Base-by-base conservation (phyloP, 2,113 vertebrate species). In the Phoxinus phoxinus region DNA sequence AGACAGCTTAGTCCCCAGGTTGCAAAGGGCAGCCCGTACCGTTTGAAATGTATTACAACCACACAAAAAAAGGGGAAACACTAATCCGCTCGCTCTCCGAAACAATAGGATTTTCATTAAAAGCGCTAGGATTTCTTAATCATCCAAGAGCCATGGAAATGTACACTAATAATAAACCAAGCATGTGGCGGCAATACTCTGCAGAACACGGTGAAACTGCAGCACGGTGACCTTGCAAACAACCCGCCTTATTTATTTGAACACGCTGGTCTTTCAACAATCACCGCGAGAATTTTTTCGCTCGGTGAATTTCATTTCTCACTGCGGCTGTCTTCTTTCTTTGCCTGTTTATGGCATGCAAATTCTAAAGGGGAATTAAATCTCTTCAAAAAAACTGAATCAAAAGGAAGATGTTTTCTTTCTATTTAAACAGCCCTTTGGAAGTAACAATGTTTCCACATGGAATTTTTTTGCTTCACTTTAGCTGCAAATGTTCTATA, bases 231-330 rank as follows among this genome's bases (percentile, higher is more conserved):
- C 80, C 80, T 19, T 35, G 63, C 25, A 69, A 69, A 81, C 25
- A 80, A 80, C 46, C 37, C 37, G 9, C 27, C 63, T 65, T 65
- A 48, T 67, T 81, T 81, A 65, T 81, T 79, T 80, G 13, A 80
- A 80, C 78, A 46, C 46, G 78, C 80, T 23, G 25, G 17, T 82
- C 80, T 65, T 82, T 82, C 63, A 63, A 63, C 44, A 69, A 69
- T 69, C 80, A 53, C 69, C 1, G 1, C 27, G 15, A 53, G 61
- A 74, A 74, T 46, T 15, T 59, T 59, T 23, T 25, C 6, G 12
- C 23, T 4, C 76, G 17, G 12, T 79, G 61, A 81, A 81, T 81
- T 53, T 69, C 6, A 69, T 82, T 69, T 41, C 21, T 27, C 35
- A 27, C 58, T 63, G 21, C 1, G 1, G 27, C 58, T 46, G 58